These are phyloP conservation scores for Paraplagusia blochii DNA, from an alignment of 2,113 vertebrate genomes.

Conservation along the genomic window DNA sequence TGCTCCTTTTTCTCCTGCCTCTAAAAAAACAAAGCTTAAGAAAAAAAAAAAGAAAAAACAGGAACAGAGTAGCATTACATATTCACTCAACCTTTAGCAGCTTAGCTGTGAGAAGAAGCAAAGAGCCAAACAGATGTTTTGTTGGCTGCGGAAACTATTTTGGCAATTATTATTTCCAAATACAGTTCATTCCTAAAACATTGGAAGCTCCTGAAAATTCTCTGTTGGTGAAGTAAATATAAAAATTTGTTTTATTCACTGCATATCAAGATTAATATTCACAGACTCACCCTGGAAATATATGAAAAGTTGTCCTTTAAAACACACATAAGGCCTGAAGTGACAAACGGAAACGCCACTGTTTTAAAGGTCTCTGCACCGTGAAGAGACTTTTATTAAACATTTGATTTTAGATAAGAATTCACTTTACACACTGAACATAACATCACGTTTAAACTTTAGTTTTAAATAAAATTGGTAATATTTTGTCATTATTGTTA, in stretches of 20 bases:
- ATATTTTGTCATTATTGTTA: too few species aligned
- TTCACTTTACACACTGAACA: too few species aligned
- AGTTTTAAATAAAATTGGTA: too few species aligned
- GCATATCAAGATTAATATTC: too few species aligned
- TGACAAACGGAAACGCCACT: too few species aligned
- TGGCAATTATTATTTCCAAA: conserved; percentile 66
- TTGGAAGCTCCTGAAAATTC: conserved; percentile 38
- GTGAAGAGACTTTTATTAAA: too few species aligned
- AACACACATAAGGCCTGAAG: too few species aligned
- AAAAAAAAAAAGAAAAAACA: conserved; percentile 7
- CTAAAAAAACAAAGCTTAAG: conserved; percentile 10
- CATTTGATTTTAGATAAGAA: too few species aligned
- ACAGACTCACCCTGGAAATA: too few species aligned
- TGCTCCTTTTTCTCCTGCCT: background rate
- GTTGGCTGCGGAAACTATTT: conserved; percentile 67
- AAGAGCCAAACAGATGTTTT: conserved; percentile 83
- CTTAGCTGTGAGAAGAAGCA: conserved; percentile 71
- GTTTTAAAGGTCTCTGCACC: too few species aligned
- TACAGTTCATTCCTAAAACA: conserved; percentile 37
- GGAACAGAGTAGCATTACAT: conserved; percentile 64
- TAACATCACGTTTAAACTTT: too few species aligned
- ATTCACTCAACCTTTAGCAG: conserved; percentile 69
- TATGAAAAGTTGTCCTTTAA: too few species aligned
- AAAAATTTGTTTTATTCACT: background rate
- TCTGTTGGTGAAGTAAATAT: conserved; percentile 5